Evolutionary conservation across 2,797 vertebrate species (phyloP), one percentile per base, ranked within the genome.

Genomic region (Xerus rutilus): DNA sequence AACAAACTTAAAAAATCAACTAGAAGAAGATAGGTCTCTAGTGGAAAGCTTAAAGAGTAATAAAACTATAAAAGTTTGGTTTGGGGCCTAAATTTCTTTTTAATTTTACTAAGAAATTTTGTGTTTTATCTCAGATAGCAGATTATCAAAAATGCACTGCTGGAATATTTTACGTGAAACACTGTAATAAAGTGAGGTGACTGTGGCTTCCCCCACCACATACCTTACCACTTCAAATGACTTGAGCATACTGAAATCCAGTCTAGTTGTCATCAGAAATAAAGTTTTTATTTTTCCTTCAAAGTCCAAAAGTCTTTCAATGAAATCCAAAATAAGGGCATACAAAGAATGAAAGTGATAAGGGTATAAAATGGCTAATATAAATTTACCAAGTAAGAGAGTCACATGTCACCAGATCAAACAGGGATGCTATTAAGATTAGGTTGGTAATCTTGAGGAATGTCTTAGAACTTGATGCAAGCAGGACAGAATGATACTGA

Each of bases 1-100:
- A 91, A 79, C 54, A 92, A 89, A 85, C 52, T 6, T 89, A 59
- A 93, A 98, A 94, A 62, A 15, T 91, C 21, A n/a, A 23, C 25
- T 47, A 69, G 59, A 32, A 77, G 35, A 95, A 88, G 23, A 78
- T 30, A 20, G 47, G 13, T 47, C 35, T n/a, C 49, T n/a, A 14
- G 39, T 20, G 20, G 28, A 88, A 85, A 93, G 14, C 82, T 21
- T 81, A 79, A 52, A 14, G 5, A 84, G 9, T 45, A 64, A 90
- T 45, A 64, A 90, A 95, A 69, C 35, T 62, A 30, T 20, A 3
- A 57, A 91, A 62, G 3, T 59, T 72, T 72, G 67, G 20, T 88
- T 13, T 64, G 86, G 15, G 65, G 28, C 54, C 77, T 94, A 73
- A 62, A 23, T 7, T 1, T 47, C 92, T 52, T 81, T 90, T 91